Percentiles rank a stretch among this genome's conserved stretches.
These are phyloP conservation scores for Pseudolycoriella hygida DNA, from an alignment of 2,888 invertebrate genomes.

Conservation along the genomic window DNA sequence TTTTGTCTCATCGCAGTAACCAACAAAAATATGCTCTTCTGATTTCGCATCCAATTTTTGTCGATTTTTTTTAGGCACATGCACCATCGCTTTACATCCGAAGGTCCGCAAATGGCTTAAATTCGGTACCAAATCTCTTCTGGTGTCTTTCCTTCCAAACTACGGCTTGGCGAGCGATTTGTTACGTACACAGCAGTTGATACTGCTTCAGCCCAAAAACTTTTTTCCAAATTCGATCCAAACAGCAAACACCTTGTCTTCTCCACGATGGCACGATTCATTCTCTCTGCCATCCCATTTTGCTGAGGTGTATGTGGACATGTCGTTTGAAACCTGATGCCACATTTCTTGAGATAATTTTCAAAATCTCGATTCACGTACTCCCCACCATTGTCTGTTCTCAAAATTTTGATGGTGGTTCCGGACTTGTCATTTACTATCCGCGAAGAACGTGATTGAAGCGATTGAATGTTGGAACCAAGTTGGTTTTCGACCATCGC, in stretches of 20 bases:
- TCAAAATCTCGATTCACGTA: conserved; percentile 11
- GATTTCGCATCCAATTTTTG: conserved; percentile 18
- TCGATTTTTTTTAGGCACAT: conserved; percentile 18
- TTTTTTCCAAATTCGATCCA: conserved; percentile 12
- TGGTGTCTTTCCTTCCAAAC: conserved; percentile 14
- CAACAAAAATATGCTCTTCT: conserved; percentile 18
- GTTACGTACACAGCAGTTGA: conserved; percentile 9
- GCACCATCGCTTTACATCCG: conserved; percentile 19
- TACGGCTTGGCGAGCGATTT: conserved; percentile 3
- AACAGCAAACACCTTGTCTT: conserved; percentile 15
- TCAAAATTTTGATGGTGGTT: neutral
- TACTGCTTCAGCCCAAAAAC: conserved; percentile 20
- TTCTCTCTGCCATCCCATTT: conserved; percentile 18
- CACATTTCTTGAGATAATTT: conserved; percentile 11
- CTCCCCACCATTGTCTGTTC: conserved; percentile 14
- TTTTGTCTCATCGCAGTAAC: conserved; percentile 17
- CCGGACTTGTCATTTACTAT: neutral
- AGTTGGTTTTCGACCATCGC: neutral
- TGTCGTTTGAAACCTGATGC: conserved; percentile 17
- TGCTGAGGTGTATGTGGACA: conserved; percentile 18
- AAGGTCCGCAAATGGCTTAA: conserved; percentile 19
- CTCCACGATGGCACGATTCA: conserved; percentile 14
- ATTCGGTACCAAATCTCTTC: conserved; percentile 20
- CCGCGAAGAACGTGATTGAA: too few relatives aligned
- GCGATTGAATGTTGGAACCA: too few relatives aligned